Conservation (phyloP, 2,797 vertebrate species). For the Lophius americanus region DNA sequence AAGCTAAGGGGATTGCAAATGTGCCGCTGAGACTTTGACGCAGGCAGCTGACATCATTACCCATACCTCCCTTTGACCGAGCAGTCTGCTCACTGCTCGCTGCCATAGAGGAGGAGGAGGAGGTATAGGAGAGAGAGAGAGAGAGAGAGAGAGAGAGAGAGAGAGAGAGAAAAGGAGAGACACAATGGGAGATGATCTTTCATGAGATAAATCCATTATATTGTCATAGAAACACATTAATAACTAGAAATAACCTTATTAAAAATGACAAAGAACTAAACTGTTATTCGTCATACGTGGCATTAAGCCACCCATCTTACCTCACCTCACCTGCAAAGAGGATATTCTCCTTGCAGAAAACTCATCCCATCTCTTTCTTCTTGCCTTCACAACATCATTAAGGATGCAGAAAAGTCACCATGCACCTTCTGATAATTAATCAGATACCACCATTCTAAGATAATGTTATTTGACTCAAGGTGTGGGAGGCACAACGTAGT, state of each 20-base stretch:
- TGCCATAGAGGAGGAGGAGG: conserved; percentile 24
- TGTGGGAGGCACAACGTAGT: conserved; percentile 45
- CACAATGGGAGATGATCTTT: background rate
- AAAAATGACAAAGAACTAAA: conserved; percentile 1
- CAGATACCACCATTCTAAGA: conserved; percentile 49
- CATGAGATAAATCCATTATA: background rate
- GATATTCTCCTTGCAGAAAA: conserved; percentile 47
- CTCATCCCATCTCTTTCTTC: conserved; percentile 31
- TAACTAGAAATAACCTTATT: conserved; percentile 7
- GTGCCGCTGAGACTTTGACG: conserved; percentile 77
- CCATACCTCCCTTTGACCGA: conserved; percentile 67
- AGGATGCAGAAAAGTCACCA: conserved; percentile 52
- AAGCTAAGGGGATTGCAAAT: conserved; percentile 66
- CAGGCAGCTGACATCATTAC: conserved; percentile 80
- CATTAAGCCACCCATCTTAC: conserved; percentile 44
- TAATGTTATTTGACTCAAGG: conserved; percentile 65
- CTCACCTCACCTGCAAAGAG: conserved; percentile 7
- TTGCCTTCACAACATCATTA: conserved; percentile 60
- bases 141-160: conserved; percentile 16
- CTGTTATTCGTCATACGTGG: conserved; percentile 15
- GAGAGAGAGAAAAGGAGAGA: conserved; percentile 25
- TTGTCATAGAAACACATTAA: background rate
- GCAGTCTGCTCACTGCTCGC: conserved; percentile 42
- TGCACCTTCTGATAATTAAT: conserved; percentile 66
- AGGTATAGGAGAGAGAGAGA: background rate